Evolutionary conservation across 2,797 vertebrate genomes (phyloP), one percentile per base, ranked within the genome.

Genomic region (Pangasius krempfi): DNA sequence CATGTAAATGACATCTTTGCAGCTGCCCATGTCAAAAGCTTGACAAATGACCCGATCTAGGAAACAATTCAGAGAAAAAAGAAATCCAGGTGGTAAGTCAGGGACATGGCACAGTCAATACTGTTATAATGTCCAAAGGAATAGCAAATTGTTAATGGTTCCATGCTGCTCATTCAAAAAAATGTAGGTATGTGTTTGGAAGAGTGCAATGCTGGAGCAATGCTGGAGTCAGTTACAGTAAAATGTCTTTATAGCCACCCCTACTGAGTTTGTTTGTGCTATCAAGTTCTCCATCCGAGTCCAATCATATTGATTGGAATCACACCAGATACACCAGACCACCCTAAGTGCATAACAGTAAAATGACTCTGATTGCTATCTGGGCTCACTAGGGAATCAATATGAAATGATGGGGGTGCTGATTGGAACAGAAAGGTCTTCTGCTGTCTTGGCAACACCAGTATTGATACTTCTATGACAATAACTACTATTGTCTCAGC

Each of bases 241-340:
- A 62, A 56, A 72, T 64, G 33, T 66, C 47, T 68, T 85, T 75
- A 84, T 60, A 47, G 27, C 33, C 16, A 87, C 72, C 56, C 80
- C 88, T 84, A 37, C 79, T 47, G 58, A 76, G 86, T 78, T 79
- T 89, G 86, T 90, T 92, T 81, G 85, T 16, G 62, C 78, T 88
- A 89, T 90, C 87, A 84, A 79, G 85, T 88, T 87, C 87, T 75
- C 86, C 83, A 78, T 90, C 88, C 58, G 54, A 66, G 86, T 52
- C 83, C 87, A 64, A 89, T 84, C 87, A 86, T 87, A 89, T 91
- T 86, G 90, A 91, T 90, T 89, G 86, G 82, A 33, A 75, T 84
- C 79, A 87, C 85, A 84, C 87, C 85, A 75, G 87, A 87, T 89
- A 64, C 62, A 88, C 44, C 88, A 86, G 83, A 81, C 87, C 83